Evolutionary conservation across 2,797 vertebrate species (phyloP), one percentile per base, ranked within the genome.

Genomic region (Sciurus carolinensis): DNA sequence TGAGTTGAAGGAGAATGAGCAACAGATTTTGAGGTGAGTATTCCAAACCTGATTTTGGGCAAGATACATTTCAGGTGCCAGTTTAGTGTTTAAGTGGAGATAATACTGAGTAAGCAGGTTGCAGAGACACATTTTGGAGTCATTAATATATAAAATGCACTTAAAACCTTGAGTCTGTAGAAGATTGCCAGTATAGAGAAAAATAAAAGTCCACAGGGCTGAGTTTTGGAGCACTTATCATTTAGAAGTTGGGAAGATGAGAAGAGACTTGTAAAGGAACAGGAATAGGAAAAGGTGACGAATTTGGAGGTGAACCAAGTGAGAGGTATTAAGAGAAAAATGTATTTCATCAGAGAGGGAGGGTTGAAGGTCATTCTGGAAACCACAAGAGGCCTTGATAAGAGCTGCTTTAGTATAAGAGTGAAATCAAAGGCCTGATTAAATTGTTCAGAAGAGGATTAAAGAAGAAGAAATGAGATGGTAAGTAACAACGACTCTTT

Each of bases 221-320:
- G 17, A 22, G 11, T 28, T 18, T 82, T 66, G 50, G 20, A 80
- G 11, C 9, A 69, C 8, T 71, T 14, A 66, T 59, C 28, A 28
- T 50, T 91, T 82, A 84, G 82, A 94, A 54, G 30, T 24, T 93
- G 36, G 39, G 73, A 85, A 69, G 50, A 69, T 87, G 73, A 84
- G n/a, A 39, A 66, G 47, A 92, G n/a, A 50, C 28, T 84, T 1
- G 2, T 57, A 80, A 82, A 83, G 44, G 30, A 59, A 39, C 7
- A 26, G 47, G 42, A 84, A 76, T 42, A 42, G 11, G 66, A 91
- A 82, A 91, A 89, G 30, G 14, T 30, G 13, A 96, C 80, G 59
- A 44, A 75, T 86, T 82, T 95, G 73, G 54, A 94, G 90, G 22
- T 75, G n/a, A 71, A 50, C 33, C 52, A 89, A 95, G 22, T 66